phyloP scores from a whole-genome alignment of 2,113 vertebrate species.

The Phyllostomus discolor region DNA sequence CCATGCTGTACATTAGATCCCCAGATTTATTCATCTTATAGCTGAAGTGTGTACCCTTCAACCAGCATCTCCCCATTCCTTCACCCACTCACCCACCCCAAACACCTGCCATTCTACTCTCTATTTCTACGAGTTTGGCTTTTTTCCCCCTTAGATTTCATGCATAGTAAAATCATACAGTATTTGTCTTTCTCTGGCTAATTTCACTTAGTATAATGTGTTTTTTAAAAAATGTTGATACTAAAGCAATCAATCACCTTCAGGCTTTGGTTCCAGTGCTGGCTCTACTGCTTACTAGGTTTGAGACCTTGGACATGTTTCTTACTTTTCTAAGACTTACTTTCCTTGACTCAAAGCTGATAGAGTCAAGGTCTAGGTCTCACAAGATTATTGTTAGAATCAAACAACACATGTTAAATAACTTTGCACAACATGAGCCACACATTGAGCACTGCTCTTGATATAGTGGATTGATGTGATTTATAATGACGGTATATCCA shows the following conservation, averaged over 20 bases:
- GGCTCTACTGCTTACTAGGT: background rate
- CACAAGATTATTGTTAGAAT: background rate
- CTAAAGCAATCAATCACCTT: slow-evolving; percentile 18
- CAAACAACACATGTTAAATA: background rate
- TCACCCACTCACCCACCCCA: background rate
- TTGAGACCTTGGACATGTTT: background rate
- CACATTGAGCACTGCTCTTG: background rate
- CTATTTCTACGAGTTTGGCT: background rate
- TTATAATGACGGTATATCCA: background rate
- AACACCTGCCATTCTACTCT: background rate
- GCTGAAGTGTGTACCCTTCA: background rate
- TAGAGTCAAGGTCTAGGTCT: background rate
- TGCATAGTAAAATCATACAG: background rate
- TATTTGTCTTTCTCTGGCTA: background rate
- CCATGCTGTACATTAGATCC: background rate
- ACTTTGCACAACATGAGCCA: background rate
- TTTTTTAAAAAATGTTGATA: background rate
- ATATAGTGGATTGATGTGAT: background rate
- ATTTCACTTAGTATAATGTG: background rate
- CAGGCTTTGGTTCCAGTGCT: background rate
- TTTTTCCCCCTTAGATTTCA: background rate
- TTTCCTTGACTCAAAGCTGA: background rate
- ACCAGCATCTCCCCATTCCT: background rate
- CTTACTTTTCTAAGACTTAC: background rate
- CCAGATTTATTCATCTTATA: background rate